phyloP scores from a whole-genome alignment of 2,888 invertebrate genomes.

The Eupithecia vulgata region DNA sequence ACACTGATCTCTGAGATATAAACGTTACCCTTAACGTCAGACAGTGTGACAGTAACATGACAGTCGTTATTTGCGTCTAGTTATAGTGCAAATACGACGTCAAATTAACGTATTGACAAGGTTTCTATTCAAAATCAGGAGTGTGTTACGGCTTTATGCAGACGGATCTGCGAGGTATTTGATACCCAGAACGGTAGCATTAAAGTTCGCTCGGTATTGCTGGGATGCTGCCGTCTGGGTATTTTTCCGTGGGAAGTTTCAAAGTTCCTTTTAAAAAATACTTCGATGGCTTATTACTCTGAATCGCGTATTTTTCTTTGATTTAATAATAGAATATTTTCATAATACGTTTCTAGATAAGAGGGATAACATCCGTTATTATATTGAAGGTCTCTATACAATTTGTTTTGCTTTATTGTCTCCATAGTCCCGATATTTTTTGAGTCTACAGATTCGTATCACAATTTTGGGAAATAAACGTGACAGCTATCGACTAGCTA shows the following conservation, averaged over 20 bases:
- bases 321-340: too few relatives aligned
- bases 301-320: too few relatives aligned
- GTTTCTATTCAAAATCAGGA: not conserved
- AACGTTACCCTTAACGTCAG: not conserved
- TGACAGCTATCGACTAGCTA: too few relatives aligned
- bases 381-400: too few relatives aligned
- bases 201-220: conserved; percentile 7
- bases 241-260: not conserved
- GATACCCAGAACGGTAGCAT: not conserved
- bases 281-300: too few relatives aligned
- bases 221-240: not conserved
- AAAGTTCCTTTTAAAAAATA: too few relatives aligned
- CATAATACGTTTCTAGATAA: too few relatives aligned
- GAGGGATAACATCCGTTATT: too few relatives aligned
- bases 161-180: not conserved
- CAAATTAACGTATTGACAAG: conserved; percentile 13
- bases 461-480: not conserved
- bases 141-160: not conserved
- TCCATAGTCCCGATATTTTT: not conserved
- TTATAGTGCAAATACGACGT: conserved; percentile 30
- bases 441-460: not conserved
- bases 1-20: not conserved
- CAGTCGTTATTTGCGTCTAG: conserved; percentile 27
- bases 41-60: conserved; percentile 13
- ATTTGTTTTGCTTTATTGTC: too few relatives aligned